These are phyloP conservation scores for Andrena flavipes DNA, from an alignment of 2,888 invertebrate genomes.

Conservation along the genomic window DNA sequence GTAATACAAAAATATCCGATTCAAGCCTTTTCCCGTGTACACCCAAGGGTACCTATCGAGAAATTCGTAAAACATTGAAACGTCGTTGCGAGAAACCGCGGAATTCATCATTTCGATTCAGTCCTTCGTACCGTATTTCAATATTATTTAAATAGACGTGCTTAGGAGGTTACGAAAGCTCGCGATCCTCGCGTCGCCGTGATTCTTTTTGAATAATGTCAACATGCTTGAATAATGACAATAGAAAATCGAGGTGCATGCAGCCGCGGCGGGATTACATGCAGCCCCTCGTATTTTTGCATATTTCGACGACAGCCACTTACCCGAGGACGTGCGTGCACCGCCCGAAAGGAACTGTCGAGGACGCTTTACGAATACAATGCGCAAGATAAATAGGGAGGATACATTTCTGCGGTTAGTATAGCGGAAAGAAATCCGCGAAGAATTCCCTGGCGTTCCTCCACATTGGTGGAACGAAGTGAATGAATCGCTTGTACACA, in stretches of 20 bases:
- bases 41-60: too few relatives aligned
- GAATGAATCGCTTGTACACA: conserved; percentile 58
- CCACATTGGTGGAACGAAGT: conserved; percentile 46
- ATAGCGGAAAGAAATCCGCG: conserved; percentile 44
- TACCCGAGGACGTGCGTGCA: not conserved
- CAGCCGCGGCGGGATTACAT: not conserved
- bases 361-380: conserved; percentile 38
- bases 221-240: conserved; percentile 15
- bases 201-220: conserved; percentile 1
- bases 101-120: too few relatives aligned
- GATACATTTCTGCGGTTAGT: conserved; percentile 55
- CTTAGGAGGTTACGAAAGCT: not conserved
- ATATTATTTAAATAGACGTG: not conserved
- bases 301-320: conserved; percentile 21
- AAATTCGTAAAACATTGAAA: too few relatives aligned
- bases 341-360: conserved; percentile 27
- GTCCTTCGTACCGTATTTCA: not conserved
- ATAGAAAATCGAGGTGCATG: not conserved
- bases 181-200: not conserved
- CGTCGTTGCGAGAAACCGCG: too few relatives aligned
- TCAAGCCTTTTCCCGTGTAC: too few relatives aligned
- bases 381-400: conserved; percentile 63
- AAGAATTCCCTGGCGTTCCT: conserved; percentile 66
- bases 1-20: too few relatives aligned
- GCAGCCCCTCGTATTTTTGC: conserved; percentile 12